A percentile compares a stretch with the other conserved stretches of the same genome.
phyloP scores from a whole-genome alignment of 2,797 vertebrate genomes.

The Rhincodon typus region DNA sequence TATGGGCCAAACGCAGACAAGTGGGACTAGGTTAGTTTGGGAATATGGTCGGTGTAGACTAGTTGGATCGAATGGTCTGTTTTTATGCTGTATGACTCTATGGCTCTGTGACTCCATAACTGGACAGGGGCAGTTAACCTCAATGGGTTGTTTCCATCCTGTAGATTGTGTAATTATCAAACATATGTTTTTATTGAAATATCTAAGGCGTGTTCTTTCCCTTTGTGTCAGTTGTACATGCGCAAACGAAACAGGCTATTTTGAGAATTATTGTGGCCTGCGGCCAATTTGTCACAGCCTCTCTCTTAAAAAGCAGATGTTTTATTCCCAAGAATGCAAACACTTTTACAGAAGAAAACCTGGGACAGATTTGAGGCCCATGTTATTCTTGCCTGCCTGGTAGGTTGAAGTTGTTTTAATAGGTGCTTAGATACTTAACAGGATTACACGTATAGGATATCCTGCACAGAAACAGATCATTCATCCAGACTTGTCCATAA shows the following conservation, averaged over 20 bases:
- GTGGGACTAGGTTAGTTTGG: no score
- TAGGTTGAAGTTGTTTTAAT: not conserved
- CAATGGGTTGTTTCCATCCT: not conserved
- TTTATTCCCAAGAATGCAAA: not conserved
- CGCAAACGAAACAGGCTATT: not conserved
- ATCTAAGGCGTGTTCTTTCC: not conserved
- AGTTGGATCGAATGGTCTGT: no score
- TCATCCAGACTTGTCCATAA: no score
- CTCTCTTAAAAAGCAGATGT: slow-evolving; percentile 26
- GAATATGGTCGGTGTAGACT: no score
- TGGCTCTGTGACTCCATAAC: no score
- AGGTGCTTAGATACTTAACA: no score
- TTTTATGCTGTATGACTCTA: no score
- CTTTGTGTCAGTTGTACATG: not conserved
- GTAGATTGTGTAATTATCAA: not conserved
- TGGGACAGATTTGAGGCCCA: not conserved
- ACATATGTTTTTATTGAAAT: not conserved
- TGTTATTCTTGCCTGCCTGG: not conserved
- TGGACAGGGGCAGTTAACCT: no score
- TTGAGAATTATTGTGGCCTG: not conserved
- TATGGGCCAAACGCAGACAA: no score
- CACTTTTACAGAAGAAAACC: not conserved
- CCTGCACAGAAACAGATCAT: no score
- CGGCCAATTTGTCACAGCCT: not conserved
- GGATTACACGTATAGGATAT: no score